Base-by-base conservation (phyloP, 2,888 invertebrate species). In the Hydrotaea diabolus region DNA sequence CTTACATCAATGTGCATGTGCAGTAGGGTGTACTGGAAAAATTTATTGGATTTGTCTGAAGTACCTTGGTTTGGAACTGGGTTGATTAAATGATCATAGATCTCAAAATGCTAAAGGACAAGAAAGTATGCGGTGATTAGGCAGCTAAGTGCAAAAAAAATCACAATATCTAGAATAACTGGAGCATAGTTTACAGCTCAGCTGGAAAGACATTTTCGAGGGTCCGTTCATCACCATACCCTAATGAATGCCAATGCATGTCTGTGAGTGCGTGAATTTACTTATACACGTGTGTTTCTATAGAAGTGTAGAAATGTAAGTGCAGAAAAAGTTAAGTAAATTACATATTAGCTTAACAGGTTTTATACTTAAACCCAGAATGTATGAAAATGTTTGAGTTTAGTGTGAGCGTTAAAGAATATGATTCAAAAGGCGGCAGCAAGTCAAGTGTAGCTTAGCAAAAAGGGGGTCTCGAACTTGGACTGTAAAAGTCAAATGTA, bases 301-400 rank as follows among this genome's bases (percentile, higher is more conserved):
- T 17, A 9, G 59, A 0, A 49, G 49, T 49, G 49, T 59, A 23
- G 31, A 31, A 31, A 62, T 62, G 26, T 62, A 31, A 62, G 23
- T 62, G 62, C 31, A n/a, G n/a, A 62, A 62, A 21, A 19, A 31
- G 62, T 36, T n/a, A 62, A 62, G 43, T 9, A 66, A 39, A 66
- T 66, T 66, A 55, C 55, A 55, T 55, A 55, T 55, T 55, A 21
- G 55, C 55, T 55, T 55, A 55, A 55, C 55, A 55, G 55, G 55
- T 55, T 55, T 55, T 55, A 21, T 21, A 55, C 55, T 55, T 55
- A 21, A 19, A 21, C 55, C 55, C 8, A 4, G 19, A n/a, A 13
- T 55, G 17, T 55, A 21, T 55, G 55, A 21, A 55, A 21, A 55
- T 55, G 55, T 55, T 21, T 21, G 55, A 21, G 55, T 55, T 55